Evolutionary conservation across 2,797 vertebrate species (phyloP), one percentile per base, ranked within the genome.

Genomic region (Pampus argenteus): DNA sequence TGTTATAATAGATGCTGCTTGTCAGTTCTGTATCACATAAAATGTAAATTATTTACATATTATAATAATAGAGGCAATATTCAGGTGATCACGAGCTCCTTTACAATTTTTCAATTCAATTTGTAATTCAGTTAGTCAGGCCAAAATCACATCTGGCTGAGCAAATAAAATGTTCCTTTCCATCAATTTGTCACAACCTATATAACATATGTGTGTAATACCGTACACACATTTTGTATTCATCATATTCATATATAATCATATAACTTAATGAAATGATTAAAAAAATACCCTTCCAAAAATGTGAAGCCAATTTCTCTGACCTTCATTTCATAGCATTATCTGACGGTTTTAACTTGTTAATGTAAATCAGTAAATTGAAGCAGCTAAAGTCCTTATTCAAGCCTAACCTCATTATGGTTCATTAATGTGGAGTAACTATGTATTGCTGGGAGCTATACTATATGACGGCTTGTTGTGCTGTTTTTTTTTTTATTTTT

Each of bases 391-490:
- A 67, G 14, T 20, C 14, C 17, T 42, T 26, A 47, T 71, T 76
- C n/a, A 62, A 59, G 69, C 67, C 23, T 78, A 42, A 45, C 40
- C 64, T 38, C 13, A 70, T 73, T 47, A 48, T 42, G 20, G 17
- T 70, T 66, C 26, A 54, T 61, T 74, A 74, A 36, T 44, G 31
- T 45, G 44, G 40, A 29, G 6, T 60, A 61, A 76, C n/a, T 47
- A 15, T 18, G 25, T 8, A 48, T 62, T 45, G 9, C 52, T 52
- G 11, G 23, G 31, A 20, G 48, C 20, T 38, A n/a, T 13, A 44
- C 20, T 38, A n/a, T 13, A 44, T 29, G 15, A 58, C 52, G 9
- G 17, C 54, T 58, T 48, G 25, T 47, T 34, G 6, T 68, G 15
- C 26, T 25, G 34, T 2, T 54, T 11, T 42, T 7, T 6, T 52